Evolutionary conservation across 2,113 vertebrate species (phyloP).

Genomic region (Ramphastos sulfuratus): DNA sequence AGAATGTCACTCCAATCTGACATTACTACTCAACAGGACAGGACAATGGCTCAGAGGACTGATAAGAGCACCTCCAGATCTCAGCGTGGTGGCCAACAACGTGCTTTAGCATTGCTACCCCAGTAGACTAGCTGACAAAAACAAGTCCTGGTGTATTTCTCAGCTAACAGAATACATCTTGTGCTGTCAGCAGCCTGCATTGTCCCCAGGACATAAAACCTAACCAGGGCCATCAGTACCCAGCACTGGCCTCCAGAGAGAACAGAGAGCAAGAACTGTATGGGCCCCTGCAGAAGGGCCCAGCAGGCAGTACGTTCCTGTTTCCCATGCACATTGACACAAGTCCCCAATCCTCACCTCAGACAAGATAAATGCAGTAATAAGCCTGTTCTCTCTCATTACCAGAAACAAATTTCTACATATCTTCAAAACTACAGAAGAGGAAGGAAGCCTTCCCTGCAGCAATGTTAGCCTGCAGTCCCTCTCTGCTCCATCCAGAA

Average conservation of each 20-base stretch:
- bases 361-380: not conserved
- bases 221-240: not conserved
- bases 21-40: not conserved
- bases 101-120: not conserved
- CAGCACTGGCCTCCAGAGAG: not conserved
- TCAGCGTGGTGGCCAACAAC: not conserved
- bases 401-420: not conserved
- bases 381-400: not conserved
- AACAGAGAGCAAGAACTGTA: not conserved
- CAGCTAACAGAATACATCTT: not conserved
- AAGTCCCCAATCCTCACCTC: not conserved
- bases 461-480: conserved; percentile 15
- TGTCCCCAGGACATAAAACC: not conserved
- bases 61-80: not conserved
- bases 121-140: not conserved
- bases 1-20: not conserved
- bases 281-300: not conserved
- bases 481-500: not conserved
- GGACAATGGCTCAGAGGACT: not conserved
- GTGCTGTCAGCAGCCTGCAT: not conserved
- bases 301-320: not conserved
- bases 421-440: not conserved
- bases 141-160: not conserved
- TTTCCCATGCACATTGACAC: accelerated
- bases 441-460: not conserved